Conservation (phyloP, 2,888 invertebrate species). For the Apamea monoglypha region DNA sequence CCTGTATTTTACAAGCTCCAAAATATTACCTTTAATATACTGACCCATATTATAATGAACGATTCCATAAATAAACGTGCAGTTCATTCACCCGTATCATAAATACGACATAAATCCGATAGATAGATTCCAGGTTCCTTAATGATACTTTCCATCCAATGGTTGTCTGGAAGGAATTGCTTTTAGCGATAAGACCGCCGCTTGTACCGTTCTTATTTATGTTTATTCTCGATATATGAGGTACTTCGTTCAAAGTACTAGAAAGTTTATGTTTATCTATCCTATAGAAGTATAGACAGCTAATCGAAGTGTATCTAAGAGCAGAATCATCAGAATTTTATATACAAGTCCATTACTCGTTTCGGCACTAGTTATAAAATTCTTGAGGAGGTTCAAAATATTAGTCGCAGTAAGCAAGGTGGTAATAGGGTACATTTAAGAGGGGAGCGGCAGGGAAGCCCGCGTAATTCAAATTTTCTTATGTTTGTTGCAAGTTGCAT, state of each 20-base stretch:
- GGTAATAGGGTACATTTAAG: neutral
- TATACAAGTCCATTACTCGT: neutral
- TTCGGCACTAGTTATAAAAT: neutral
- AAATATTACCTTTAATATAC: neutral
- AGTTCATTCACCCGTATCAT: neutral
- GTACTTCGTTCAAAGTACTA: constrained; percentile 2
- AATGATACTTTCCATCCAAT: constrained; percentile 24
- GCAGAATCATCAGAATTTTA: neutral
- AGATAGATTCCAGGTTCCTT: constrained; percentile 20
- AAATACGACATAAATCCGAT: neutral
- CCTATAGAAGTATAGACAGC: neutral
- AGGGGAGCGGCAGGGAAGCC: too few species aligned
- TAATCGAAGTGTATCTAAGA: neutral
- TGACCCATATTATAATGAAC: neutral
- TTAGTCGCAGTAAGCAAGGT: neutral
- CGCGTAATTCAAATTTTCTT: too few species aligned
- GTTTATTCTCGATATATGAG: constrained; percentile 19
- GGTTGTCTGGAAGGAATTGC: constrained; percentile 32
- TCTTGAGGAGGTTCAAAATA: neutral
- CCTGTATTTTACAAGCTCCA: neutral
- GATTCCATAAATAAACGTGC: neutral
- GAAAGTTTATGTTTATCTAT: constrained; percentile 7
- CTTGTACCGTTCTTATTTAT: constrained; percentile 27
- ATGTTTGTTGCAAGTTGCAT: too few species aligned
- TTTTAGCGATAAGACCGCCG: constrained; percentile 30